Conservation (phyloP, 2,888 invertebrate species). For the Silvanus unidentatus region DNA sequence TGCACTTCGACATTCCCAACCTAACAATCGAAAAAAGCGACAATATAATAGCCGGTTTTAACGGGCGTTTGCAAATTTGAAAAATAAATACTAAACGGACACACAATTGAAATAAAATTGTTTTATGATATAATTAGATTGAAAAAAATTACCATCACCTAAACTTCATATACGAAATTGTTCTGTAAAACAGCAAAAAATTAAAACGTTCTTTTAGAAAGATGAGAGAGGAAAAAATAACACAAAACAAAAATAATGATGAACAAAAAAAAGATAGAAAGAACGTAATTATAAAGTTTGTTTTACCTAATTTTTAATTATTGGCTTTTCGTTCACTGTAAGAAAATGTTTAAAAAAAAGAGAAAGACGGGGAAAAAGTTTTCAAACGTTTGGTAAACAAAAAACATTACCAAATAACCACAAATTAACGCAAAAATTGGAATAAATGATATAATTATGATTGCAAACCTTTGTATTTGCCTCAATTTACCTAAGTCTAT, state of each 20-base stretch:
- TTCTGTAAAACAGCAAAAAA: constrained; percentile 46
- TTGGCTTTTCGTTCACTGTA: constrained; percentile 19
- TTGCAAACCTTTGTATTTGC: background rate
- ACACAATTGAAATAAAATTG: constrained; percentile 13
- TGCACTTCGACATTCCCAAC: constrained; percentile 65
- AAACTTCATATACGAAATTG: constrained; percentile 28
- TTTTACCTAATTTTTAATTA: constrained; percentile 26
- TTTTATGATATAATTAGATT: constrained; percentile 5
- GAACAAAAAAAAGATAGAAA: constrained; percentile 14
- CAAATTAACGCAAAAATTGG: too few relatives aligned
- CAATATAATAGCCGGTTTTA: constrained; percentile 12
- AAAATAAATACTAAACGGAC: constrained; percentile 21
- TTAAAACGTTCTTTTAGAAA: constrained; percentile 39
- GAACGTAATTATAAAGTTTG: background rate
- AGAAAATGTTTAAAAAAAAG: too few relatives aligned
- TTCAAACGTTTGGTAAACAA: constrained; percentile 9
- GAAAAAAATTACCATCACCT: constrained; percentile 41
- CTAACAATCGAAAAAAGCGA: constrained; percentile 41
- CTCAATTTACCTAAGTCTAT: background rate
- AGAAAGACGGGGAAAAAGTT: too few relatives aligned
- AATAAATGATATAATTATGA: too few relatives aligned
- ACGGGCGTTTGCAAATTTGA: constrained; percentile 1
- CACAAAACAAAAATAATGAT: constrained; percentile 20
- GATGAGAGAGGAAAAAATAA: constrained; percentile 17
- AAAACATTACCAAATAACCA: too few relatives aligned